These are phyloP conservation scores for Danio tinwini DNA, from an alignment of 2,797 vertebrate species.

Conservation along the genomic window DNA sequence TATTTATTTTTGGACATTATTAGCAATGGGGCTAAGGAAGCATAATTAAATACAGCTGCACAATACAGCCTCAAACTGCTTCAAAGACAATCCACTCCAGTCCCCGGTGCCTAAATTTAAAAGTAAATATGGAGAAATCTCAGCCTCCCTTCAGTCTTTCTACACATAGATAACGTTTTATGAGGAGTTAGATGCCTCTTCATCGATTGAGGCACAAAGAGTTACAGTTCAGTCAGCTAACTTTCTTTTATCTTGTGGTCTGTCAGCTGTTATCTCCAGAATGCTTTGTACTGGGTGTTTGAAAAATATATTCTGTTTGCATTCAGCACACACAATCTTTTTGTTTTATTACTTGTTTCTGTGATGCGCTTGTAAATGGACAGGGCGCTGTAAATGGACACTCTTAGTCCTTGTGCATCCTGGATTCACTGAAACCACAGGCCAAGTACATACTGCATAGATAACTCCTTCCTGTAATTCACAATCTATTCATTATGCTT, in stretches of 20 bases:
- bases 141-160: constrained; percentile 26
- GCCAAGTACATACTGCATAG: constrained; percentile 2
- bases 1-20: constrained; percentile 46
- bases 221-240: constrained; percentile 34
- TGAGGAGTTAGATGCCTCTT: constrained; percentile 24
- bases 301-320: constrained; percentile 10
- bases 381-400: background rate
- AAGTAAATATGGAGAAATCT: constrained; percentile 47
- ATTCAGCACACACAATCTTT: constrained; percentile 6
- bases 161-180: constrained; percentile 33
- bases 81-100: constrained; percentile 36
- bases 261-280: constrained; percentile 39
- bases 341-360: background rate
- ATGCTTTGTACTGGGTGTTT: constrained; percentile 5
- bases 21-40: constrained; percentile 47
- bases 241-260: constrained; percentile 29
- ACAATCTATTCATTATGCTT: constrained; percentile 36
- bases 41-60: constrained; percentile 60
- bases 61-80: constrained; percentile 41
- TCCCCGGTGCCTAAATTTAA: constrained; percentile 25
- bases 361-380: background rate
- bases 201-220: constrained; percentile 31
- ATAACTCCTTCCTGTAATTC: constrained; percentile 40
- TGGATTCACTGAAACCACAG: constrained; percentile 1
- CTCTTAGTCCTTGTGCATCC: background rate